Conservation (phyloP, 2,888 invertebrate genomes). For the Xestia rhomboidea region DNA sequence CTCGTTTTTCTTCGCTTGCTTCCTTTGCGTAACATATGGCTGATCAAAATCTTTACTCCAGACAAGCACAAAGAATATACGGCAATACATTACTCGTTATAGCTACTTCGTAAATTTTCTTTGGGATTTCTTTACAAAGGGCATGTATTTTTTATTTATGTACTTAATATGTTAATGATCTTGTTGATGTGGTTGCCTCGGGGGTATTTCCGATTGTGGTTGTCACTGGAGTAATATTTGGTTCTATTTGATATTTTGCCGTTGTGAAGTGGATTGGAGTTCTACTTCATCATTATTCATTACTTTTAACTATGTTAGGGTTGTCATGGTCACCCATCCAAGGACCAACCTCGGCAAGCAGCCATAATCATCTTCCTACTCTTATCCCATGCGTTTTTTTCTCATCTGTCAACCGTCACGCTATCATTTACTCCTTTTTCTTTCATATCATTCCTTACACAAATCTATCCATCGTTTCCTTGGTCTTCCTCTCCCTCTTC, state of each 20-base stretch:
- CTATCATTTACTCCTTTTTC: too few species aligned
- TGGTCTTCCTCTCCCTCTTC: too few species aligned
- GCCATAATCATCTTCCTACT: not conserved
- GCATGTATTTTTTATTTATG: slow-evolving; percentile 51
- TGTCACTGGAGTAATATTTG: slow-evolving; percentile 1
- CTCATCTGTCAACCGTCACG: too few species aligned
- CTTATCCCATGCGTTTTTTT: too few species aligned
- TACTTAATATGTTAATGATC: slow-evolving; percentile 54
- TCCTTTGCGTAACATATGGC: slow-evolving; percentile 61
- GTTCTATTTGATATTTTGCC: not conserved
- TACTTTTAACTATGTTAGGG: not conserved
- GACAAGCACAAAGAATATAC: slow-evolving; percentile 63
- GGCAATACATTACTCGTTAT: slow-evolving; percentile 61
- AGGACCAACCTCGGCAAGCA: not conserved
- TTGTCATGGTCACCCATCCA: not conserved
- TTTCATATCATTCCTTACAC: too few species aligned
- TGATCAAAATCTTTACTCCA: slow-evolving; percentile 64
- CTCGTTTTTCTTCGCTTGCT: slow-evolving; percentile 53
- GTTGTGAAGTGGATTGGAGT: not conserved
- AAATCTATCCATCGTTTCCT: too few species aligned
- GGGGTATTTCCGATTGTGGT: slow-evolving; percentile 28
- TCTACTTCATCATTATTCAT: not conserved
- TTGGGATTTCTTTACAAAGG: slow-evolving; percentile 49
- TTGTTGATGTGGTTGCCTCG: slow-evolving; percentile 20
- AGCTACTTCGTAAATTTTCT: slow-evolving; percentile 57